These are phyloP conservation scores for Nymphalis c-album DNA, from an alignment of 2,888 invertebrate species.

Conservation along the genomic window DNA sequence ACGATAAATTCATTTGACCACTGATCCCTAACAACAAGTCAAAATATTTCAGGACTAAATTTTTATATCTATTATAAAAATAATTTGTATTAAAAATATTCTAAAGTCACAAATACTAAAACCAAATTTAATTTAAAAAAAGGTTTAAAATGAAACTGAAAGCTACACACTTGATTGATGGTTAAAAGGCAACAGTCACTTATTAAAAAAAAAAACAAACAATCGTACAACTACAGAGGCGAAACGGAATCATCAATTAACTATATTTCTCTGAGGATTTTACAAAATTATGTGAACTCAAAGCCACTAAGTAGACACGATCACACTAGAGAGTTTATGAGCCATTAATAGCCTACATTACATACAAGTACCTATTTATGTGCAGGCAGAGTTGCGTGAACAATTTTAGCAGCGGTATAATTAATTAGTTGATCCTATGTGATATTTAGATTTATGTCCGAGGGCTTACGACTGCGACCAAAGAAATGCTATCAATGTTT, in stretches of 20 bases:
- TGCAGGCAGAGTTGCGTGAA: conserved; percentile 45
- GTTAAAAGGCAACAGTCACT: conserved; percentile 44
- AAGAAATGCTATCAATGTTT: conserved; percentile 35
- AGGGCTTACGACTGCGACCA: conserved; percentile 36
- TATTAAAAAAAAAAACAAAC: conserved; percentile 43
- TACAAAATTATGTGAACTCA: conserved; percentile 31
- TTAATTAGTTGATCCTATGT: conserved; percentile 44
- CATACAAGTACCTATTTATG: conserved; percentile 43
- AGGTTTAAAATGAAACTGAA: conserved; percentile 22
- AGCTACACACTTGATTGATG: conserved; percentile 48
- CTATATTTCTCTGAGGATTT: conserved; percentile 29
- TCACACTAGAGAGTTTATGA: conserved; percentile 45
- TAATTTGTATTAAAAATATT: conserved; percentile 1
- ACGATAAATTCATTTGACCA: too few relatives aligned
- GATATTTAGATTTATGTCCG: conserved; percentile 39
- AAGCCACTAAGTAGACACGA: conserved; percentile 36
- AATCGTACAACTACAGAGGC: conserved; percentile 32
- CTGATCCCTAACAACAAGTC: too few relatives aligned
- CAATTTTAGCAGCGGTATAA: conserved; percentile 47
- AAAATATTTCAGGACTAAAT: too few relatives aligned
- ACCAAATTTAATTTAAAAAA: conserved; percentile 24
- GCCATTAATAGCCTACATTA: conserved; percentile 44
- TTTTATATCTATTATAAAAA: not conserved
- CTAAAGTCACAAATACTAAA: conserved; percentile 21
- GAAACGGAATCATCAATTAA: conserved; percentile 40